A percentile compares a stretch with the other conserved stretches of the same genome.
phyloP scores from a whole-genome alignment of 2,113 vertebrate genomes.

The Colossoma macropomum region DNA sequence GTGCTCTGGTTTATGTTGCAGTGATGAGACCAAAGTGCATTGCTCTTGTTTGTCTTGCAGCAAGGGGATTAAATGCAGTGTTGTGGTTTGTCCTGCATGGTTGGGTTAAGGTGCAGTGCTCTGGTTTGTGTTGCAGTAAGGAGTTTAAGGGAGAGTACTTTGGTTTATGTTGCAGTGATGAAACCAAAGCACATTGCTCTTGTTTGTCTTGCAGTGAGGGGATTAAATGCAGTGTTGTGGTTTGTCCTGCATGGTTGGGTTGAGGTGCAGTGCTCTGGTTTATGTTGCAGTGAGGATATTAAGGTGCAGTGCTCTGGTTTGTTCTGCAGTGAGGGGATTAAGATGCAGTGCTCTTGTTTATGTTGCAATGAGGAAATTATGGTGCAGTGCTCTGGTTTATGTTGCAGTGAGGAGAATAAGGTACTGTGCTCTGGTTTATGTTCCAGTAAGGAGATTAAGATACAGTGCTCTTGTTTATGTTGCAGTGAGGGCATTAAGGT shows the following conservation, averaged over 20 bases:
- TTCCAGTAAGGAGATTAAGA: neutral
- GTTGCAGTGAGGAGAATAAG: slow-evolving; percentile 11
- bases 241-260: slow-evolving; percentile 1
- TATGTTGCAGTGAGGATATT: neutral
- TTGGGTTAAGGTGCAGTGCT: neutral
- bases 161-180: slow-evolving; percentile 18
- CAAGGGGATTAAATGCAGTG: neutral
- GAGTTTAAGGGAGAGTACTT: neutral
- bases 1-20: too few relatives aligned
- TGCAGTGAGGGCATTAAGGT: too few relatives aligned
- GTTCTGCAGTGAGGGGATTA: neutral
- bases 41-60: neutral
- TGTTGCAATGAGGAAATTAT: slow-evolving; percentile 81
- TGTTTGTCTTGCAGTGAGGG: neutral
- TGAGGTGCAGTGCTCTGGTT: neutral
- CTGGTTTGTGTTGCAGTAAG: neutral
- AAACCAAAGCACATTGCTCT: neutral
- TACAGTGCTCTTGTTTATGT: too few relatives aligned
- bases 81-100: too few relatives aligned
- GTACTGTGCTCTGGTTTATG: neutral
- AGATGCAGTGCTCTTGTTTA: neutral
- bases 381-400: neutral
- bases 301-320: neutral
- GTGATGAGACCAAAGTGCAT: too few relatives aligned
- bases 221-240: neutral